Evolutionary conservation across 2,888 invertebrate species (phyloP).

Genomic region (Lycia hirtaria): DNA sequence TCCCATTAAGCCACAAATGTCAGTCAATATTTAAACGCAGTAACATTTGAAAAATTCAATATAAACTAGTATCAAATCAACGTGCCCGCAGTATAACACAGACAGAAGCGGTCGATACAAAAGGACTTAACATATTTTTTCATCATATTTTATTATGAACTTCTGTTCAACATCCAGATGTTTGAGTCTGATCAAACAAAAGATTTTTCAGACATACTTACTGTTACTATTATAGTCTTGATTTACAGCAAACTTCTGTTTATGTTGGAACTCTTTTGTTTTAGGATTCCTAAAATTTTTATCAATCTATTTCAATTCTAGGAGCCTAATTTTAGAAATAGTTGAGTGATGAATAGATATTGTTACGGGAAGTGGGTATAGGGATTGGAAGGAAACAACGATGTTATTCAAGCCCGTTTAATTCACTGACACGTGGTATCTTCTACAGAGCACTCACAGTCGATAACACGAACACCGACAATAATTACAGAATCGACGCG

Average conservation of each 20-base stretch:
- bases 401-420: too few species aligned
- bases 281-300: conserved; percentile 54
- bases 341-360: not conserved
- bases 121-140: conserved; percentile 85
- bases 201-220: conserved; percentile 79
- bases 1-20: too few species aligned
- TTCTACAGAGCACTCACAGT: too few species aligned
- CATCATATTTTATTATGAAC: conserved; percentile 85
- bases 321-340: conserved; percentile 3
- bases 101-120: conserved; percentile 80
- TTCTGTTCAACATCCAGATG: conserved; percentile 84
- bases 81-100: conserved; percentile 53
- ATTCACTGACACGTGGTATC: too few species aligned
- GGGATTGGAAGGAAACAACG: too few species aligned
- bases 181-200: conserved; percentile 83
- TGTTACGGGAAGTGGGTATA: too few species aligned
- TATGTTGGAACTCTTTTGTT: conserved; percentile 70
- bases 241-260: conserved; percentile 76
- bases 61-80: conserved; percentile 74
- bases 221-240: conserved; percentile 74
- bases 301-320: conserved; percentile 47
- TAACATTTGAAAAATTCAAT: too few species aligned
- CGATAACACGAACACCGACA: too few species aligned
- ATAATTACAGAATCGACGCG: too few species aligned
- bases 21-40: too few species aligned